phyloP scores from a whole-genome alignment of 1,140 invertebrate genomes.

The Drosophila malerkotliana region DNA sequence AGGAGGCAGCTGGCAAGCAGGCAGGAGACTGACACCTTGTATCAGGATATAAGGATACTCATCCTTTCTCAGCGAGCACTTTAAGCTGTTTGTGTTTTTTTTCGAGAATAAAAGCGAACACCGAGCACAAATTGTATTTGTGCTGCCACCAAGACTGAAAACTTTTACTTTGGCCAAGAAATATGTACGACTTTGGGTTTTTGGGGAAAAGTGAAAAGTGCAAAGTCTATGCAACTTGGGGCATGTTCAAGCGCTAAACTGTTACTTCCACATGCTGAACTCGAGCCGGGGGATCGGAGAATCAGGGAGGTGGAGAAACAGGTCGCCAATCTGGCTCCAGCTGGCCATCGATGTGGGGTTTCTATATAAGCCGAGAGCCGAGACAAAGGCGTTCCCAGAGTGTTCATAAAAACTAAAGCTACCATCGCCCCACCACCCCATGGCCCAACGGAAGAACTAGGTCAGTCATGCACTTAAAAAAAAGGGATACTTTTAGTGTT shows the following conservation, averaged over 20 bases:
- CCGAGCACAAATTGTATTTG: slow-evolving; percentile 67
- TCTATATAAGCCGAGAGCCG: slow-evolving; percentile 55
- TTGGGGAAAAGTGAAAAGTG: slow-evolving; percentile 61
- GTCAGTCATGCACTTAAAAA: slow-evolving; percentile 40
- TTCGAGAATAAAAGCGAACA: slow-evolving; percentile 6
- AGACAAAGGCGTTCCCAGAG: slow-evolving; percentile 73
- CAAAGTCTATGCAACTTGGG: slow-evolving; percentile 64
- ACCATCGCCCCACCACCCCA: slow-evolving; percentile 13
- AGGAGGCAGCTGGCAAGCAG: slow-evolving; percentile 7
- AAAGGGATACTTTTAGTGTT: background rate
- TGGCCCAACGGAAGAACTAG: slow-evolving; percentile 45
- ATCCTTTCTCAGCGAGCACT: slow-evolving; percentile 40
- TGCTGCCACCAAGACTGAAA: slow-evolving; percentile 46
- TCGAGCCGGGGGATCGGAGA: background rate
- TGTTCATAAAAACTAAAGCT: slow-evolving; percentile 67
- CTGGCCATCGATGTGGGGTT: slow-evolving; percentile 68
- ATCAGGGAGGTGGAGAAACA: slow-evolving; percentile 5
- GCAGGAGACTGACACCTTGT: slow-evolving; percentile 38
- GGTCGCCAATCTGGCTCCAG: slow-evolving; percentile 58
- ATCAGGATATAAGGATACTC: slow-evolving; percentile 43
- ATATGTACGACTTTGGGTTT: slow-evolving; percentile 56
- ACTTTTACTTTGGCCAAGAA: slow-evolving; percentile 49
- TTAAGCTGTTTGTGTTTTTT: slow-evolving; percentile 48
- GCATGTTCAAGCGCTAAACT: slow-evolving; percentile 80
- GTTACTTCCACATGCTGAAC: slow-evolving; percentile 73